These are phyloP conservation scores for Halisarca cf. caerulea DNA, from an alignment of 37 sponge, comb jelly and placozoan genomes.

Conservation along the genomic window DNA sequence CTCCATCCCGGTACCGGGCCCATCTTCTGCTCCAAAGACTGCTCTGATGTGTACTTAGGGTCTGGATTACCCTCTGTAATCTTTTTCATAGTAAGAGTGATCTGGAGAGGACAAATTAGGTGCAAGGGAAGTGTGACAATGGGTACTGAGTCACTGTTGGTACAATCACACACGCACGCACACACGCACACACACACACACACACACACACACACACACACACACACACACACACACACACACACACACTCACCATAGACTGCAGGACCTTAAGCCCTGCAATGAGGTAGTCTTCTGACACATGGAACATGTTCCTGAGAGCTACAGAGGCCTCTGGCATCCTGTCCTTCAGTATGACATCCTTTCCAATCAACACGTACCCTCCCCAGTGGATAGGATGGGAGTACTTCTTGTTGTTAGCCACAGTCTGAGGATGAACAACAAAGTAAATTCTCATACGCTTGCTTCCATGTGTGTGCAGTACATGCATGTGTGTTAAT, in stretches of 20 bases:
- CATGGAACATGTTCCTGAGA: constrained; percentile 62
- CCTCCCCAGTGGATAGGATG: constrained; percentile 94
- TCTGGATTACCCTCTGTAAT: constrained; percentile 40
- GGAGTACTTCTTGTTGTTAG: constrained; percentile 52
- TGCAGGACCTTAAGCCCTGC: constrained; percentile 57
- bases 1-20: constrained; percentile 79
- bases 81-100: constrained; percentile 55
- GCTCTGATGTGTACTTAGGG: constrained; percentile 64
- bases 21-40: constrained; percentile 59
- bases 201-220: too few species aligned
- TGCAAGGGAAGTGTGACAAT: not conserved
- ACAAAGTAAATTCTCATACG: too few species aligned
- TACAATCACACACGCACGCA: too few species aligned
- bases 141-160: too few species aligned
- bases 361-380: constrained; percentile 82
- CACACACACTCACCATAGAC: constrained; percentile 53
- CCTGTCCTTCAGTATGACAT: constrained; percentile 74
- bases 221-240: too few species aligned
- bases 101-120: constrained; percentile 11
- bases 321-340: constrained; percentile 45
- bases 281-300: constrained; percentile 68
- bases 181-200: too few species aligned
- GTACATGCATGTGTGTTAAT: too few species aligned
- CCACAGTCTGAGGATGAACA: constrained; percentile 50
- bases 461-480: too few species aligned